Conservation (phyloP, 2,797 vertebrate species). For the Paguma larvata region DNA sequence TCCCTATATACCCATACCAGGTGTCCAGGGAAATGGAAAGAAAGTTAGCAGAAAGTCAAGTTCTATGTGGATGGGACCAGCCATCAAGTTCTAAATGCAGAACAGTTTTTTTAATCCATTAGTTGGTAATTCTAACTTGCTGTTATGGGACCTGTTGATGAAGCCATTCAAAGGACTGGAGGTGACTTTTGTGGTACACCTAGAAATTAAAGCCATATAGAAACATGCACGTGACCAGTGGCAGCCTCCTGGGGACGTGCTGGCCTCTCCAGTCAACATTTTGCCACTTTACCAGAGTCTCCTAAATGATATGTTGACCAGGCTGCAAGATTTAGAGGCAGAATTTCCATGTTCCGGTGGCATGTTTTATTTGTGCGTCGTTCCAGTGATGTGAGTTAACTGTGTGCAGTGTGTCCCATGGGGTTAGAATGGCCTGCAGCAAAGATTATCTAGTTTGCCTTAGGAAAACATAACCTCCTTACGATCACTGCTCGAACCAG, state of each 20-base stretch:
- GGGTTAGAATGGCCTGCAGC: neutral
- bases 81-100: neutral
- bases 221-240: neutral
- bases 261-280: rapidly evolving
- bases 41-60: neutral
- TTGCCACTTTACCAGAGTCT: neutral
- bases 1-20: neutral
- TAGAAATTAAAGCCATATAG: neutral
- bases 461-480: neutral
- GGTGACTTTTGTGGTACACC: neutral
- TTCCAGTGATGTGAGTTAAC: rapidly evolving
- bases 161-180: neutral
- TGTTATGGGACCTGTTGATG: too few species aligned
- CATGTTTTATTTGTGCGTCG: rapidly evolving
- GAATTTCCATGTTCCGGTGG: too few species aligned
- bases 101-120: neutral
- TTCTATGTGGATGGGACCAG: neutral
- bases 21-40: neutral
- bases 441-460: rapidly evolving
- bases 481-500: rapidly evolving
- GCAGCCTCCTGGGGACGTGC: neutral
- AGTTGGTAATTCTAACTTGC: neutral
- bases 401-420: too few species aligned
- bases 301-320: neutral
- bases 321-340: neutral